Percentiles rank a stretch among this genome's conserved stretches.
Conservation (phyloP, 1,140 invertebrate species). For the Heliconius hermathena region DNA sequence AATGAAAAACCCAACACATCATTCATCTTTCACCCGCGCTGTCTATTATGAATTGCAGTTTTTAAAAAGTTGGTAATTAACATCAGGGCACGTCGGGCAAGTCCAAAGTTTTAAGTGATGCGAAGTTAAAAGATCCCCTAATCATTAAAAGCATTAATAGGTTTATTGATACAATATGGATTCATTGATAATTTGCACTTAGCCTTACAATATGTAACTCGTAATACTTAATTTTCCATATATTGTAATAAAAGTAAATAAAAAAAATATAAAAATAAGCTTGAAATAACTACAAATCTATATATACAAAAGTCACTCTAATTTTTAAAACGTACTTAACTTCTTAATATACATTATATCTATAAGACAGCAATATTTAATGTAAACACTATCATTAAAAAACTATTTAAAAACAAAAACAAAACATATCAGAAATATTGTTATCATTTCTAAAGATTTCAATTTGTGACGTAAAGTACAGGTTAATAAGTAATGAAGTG, state of each 20-base stretch:
- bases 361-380: not conserved
- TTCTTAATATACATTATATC: not conserved
- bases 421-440: not conserved
- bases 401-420: not conserved
- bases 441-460: conserved; percentile 26
- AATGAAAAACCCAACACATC: conserved; percentile 73
- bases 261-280: too few relatives aligned
- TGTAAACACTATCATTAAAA: not conserved
- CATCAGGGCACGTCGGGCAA: conserved; percentile 63
- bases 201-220: not conserved
- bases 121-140: conserved; percentile 70
- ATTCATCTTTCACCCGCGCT: conserved; percentile 77
- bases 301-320: too few relatives aligned
- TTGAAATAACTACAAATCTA: too few relatives aligned
- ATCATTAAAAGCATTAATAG: conserved; percentile 68
- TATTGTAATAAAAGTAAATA: too few relatives aligned
- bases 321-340: too few relatives aligned
- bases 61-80: conserved; percentile 81
- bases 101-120: conserved; percentile 73
- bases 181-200: not conserved
- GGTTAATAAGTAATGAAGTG: conserved; percentile 80
- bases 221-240: not conserved
- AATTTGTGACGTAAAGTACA: conserved; percentile 56
- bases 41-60: conserved; percentile 81
- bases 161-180: conserved; percentile 37